These are phyloP conservation scores for Eupithecia centaureata DNA, from an alignment of 2,888 invertebrate genomes.

Conservation along the genomic window DNA sequence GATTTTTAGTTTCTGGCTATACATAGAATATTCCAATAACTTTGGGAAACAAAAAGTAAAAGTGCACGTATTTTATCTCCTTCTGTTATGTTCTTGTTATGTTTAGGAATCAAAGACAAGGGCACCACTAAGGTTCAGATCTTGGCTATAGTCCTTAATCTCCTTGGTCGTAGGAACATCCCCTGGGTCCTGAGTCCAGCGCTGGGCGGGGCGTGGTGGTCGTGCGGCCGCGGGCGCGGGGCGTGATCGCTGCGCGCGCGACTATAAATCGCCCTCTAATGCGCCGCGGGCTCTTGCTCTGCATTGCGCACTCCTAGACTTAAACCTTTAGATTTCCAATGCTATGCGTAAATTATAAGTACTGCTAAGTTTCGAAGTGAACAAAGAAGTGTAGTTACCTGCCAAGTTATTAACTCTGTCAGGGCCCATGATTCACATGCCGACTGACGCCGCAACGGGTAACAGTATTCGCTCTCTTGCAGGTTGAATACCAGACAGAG, in stretches of 20 bases:
- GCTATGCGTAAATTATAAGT: slow-evolving; percentile 23
- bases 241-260: slow-evolving; percentile 65
- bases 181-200: slow-evolving; percentile 50
- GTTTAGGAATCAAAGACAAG: too few species aligned
- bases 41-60: too few species aligned
- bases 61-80: too few species aligned
- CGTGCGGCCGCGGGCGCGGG: slow-evolving; percentile 61
- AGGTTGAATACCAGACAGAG: too few species aligned
- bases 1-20: too few species aligned
- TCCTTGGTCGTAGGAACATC: neutral
- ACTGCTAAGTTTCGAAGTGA: slow-evolving; percentile 1
- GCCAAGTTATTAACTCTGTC: neutral
- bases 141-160: neutral
- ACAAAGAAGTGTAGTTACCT: neutral
- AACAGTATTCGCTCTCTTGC: too few species aligned
- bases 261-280: slow-evolving; percentile 66
- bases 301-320: slow-evolving; percentile 59
- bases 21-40: too few species aligned
- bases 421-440: neutral
- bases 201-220: slow-evolving; percentile 69
- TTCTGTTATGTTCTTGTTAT: too few species aligned
- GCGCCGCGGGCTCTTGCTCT: slow-evolving; percentile 68
- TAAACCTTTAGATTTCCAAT: slow-evolving; percentile 24
- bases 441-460: neutral
- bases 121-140: too few species aligned